phyloP scores from a whole-genome alignment of 2,113 vertebrate species.

The Notarius lentiginosus region DNA sequence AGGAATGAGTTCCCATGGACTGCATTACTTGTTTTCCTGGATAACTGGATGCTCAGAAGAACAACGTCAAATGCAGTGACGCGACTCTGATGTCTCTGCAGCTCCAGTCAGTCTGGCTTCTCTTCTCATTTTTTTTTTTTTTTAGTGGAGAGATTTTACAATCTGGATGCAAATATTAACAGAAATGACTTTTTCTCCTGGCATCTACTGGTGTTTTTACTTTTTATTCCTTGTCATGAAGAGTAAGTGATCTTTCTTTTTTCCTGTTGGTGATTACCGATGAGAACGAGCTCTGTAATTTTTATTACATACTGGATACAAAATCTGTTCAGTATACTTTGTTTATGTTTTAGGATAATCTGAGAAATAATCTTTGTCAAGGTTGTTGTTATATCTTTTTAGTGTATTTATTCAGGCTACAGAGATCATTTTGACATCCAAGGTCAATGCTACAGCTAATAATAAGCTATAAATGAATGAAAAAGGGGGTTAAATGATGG shows the following conservation, averaged over 20 bases:
- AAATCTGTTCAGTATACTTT: neutral
- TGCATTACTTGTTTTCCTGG: conserved; percentile 17
- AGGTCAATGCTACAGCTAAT: too few relatives aligned
- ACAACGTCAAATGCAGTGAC: neutral
- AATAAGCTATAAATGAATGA: too few relatives aligned
- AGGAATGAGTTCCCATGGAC: conserved; percentile 28
- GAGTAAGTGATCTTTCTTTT: neutral
- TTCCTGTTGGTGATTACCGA: neutral
- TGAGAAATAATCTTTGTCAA: neutral
- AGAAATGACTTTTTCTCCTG: neutral
- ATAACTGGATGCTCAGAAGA: neutral
- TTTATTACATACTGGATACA: neutral
- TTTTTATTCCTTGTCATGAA: neutral
- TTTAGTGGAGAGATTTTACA: neutral
- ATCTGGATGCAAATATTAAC: neutral
- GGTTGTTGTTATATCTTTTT: neutral
- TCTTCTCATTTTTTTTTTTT: neutral
- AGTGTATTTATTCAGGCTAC: neutral
- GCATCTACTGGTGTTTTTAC: neutral
- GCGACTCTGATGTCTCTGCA: neutral
- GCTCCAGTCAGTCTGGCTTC: neutral
- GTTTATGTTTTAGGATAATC: too few relatives aligned
- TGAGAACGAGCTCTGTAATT: neutral
- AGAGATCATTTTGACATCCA: neutral
- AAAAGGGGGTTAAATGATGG: neutral